Percentiles rank a stretch among this genome's conserved stretches.
Conservation (phyloP, 2,113 vertebrate species). For the Orthonyx spaldingii region DNA sequence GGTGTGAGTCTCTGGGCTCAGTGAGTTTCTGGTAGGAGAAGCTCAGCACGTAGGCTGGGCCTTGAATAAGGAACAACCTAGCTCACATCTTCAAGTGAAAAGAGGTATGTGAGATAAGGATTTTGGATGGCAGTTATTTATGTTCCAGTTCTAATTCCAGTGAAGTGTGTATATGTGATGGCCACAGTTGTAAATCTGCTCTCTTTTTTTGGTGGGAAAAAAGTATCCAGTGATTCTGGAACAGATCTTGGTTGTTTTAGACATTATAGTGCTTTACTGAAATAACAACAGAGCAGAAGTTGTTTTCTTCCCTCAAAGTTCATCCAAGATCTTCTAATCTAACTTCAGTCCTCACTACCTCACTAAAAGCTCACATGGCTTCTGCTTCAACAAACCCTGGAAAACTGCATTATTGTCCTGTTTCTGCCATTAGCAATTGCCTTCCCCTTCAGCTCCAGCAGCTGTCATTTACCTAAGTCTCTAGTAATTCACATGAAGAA, state of each 20-base stretch:
- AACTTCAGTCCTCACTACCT: background rate
- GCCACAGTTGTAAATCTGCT: background rate
- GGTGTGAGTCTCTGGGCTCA: background rate
- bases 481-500: background rate
- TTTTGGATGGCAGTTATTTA: background rate
- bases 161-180: background rate
- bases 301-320: background rate
- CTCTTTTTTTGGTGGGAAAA: background rate
- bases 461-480: background rate
- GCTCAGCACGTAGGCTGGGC: background rate
- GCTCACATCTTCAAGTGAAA: background rate
- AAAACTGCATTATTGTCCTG: background rate
- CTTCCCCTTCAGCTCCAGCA: background rate
- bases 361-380: background rate
- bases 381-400: background rate
- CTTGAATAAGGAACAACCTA: background rate
- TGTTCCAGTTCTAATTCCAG: background rate
- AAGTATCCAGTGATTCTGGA: background rate
- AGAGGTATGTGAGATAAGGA: background rate
- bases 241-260: background rate
- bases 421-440: background rate
- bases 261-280: background rate
- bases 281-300: background rate
- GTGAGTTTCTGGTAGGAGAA: background rate
- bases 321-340: background rate